These are phyloP conservation scores for Momotus momota DNA, from an alignment of 2,797 vertebrate genomes.

Conservation along the genomic window DNA sequence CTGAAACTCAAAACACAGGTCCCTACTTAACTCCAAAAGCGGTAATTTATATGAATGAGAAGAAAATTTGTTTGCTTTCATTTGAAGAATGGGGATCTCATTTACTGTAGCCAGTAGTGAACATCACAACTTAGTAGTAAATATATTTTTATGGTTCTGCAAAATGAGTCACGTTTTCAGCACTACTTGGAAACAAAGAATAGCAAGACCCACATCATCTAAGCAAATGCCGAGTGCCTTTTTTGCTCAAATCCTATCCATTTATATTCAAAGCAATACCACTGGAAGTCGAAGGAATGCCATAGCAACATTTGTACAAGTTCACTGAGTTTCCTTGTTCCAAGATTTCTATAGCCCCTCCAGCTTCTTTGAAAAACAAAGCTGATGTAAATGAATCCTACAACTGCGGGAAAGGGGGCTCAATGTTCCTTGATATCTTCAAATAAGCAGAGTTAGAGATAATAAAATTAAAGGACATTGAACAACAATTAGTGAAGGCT, in stretches of 20 bases:
- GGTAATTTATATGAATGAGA: not conserved
- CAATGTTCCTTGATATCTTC: not conserved
- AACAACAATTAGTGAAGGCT: not conserved
- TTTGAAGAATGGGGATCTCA: not conserved
- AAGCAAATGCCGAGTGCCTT: not conserved
- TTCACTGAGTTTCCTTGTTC: not conserved
- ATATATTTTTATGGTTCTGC: not conserved
- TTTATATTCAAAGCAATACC: not conserved
- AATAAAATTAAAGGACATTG: not conserved
- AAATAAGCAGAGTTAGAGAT: not conserved
- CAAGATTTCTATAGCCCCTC: not conserved
- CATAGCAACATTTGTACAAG: not conserved
- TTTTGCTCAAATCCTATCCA: not conserved
- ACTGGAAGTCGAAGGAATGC: not conserved
- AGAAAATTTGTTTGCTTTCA: not conserved
- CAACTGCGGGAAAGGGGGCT: not conserved
- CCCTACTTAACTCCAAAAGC: not conserved
- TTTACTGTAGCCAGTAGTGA: not conserved
- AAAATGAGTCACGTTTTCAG: not conserved
- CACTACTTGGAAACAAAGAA: not conserved
- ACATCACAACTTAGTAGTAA: not conserved
- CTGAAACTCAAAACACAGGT: not conserved
- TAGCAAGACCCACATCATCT: not conserved
- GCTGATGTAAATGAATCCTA: not conserved
- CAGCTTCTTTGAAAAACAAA: constrained; percentile 6